Base-by-base conservation (phyloP, 2,113 vertebrate species). In the Brachionichthys hirsutus region DNA sequence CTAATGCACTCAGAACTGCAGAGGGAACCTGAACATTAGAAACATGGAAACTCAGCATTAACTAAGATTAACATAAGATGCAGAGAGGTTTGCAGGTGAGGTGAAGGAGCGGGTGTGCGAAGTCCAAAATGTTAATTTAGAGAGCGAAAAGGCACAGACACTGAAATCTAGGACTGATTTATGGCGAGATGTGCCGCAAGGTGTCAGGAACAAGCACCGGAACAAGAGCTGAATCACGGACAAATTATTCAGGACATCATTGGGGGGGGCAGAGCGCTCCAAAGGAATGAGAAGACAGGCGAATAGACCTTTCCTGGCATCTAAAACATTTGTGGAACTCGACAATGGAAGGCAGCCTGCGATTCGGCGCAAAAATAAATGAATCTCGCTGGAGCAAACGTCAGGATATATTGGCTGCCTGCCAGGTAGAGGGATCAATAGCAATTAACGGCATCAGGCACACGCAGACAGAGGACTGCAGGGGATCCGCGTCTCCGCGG, bases 221-320 rank as follows among this genome's bases (percentile, higher is more conserved):
- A 74, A 81, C 75, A 81, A 60, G 73, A 77, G 77, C 75, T 64
- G 64, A 80, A 85, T 79, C 67, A 73, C 70, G 75, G 67, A 67
- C 75, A 80, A 65, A 85, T 82, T 85, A 86, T 85, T 74, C 78
- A 68, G 80, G 71, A 83, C 78, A 81, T 62, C 63, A 62, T 67
- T 76, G 68, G 59, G 0, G 20, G 50, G 76, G 70, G 81, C 47
- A 24, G 54, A 41, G 49, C 44, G 74, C 62, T 66, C 62, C 40
- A 38, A 38, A 71, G 51, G 54, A 66, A 57, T 41, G 51, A 61
- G 63, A 70, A 12, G 43, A 65, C 24, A 67, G 64, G 71, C 44
- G 66, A 54, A 18, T 17, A 75, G 68, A 67, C 66, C 49, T 52
- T 59, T 47, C 41, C 22, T 47, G 34, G 64, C 46, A 56, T 22